Conservation (phyloP, 2,797 vertebrate species). For the Macroramphosus scolopax region DNA sequence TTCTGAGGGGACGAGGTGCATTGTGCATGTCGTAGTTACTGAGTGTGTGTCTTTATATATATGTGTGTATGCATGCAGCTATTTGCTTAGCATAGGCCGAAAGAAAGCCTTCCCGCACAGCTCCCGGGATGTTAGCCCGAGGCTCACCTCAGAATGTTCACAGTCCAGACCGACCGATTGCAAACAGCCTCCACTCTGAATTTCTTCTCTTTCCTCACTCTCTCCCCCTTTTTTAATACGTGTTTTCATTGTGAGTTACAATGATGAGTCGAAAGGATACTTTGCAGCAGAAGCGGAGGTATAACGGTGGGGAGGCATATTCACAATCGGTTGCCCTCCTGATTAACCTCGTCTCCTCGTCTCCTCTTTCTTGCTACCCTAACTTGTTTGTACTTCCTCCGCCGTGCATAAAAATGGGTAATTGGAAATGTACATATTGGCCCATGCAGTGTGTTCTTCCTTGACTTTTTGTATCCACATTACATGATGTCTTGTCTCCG, state of each 20-base stretch:
- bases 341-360: too few species aligned
- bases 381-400: too few species aligned
- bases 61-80: conserved; percentile 14
- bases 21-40: conserved; percentile 18
- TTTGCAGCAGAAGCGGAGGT: too few species aligned
- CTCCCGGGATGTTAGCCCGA: conserved; percentile 53
- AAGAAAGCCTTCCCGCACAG: conserved; percentile 71
- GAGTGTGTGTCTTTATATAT: conserved; percentile 1
- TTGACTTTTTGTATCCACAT: neutral
- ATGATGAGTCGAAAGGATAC: too few species aligned
- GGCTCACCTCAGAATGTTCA: conserved; percentile 60
- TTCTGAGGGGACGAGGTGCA: conserved; percentile 12
- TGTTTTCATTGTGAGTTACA: too few species aligned
- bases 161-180: conserved; percentile 53
- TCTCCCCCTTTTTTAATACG: too few species aligned
- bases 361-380: too few species aligned
- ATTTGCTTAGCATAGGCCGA: conserved; percentile 46
- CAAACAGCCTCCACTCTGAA: conserved; percentile 61
- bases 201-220: neutral
- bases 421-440: too few species aligned
- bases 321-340: too few species aligned
- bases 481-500: neutral
- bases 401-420: too few species aligned
- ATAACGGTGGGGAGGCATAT: too few species aligned
- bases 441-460: neutral